Evolutionary conservation across 2,797 vertebrate genomes (phyloP), one percentile per base, ranked within the genome.

Genomic region (Argya squamiceps): DNA sequence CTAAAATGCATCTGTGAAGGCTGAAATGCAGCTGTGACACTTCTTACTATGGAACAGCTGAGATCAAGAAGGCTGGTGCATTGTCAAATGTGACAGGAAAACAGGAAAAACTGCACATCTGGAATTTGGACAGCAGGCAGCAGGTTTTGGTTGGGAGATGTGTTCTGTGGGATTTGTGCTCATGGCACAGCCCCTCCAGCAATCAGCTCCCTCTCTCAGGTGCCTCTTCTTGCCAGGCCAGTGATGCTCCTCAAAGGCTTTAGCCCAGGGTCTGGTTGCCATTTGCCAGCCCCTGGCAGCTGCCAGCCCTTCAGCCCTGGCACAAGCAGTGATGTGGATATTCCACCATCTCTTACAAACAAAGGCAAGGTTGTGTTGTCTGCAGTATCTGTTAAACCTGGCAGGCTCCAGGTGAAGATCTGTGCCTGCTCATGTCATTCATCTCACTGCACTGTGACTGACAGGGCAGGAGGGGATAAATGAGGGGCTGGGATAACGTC

Each of bases 11-110:
- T 84, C 81, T 82, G 84, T 62, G 84, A 62, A 17, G 14, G 12
- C 71, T 76, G 81, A 87, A 82, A 73, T 88, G 46, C 76, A 96
- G 87, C 94, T 96, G 73, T 59, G 82, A 58, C 46, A 73, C 75
- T 91, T 58, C 68, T 26, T 49, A 18, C 70, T 65, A 0, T 11
- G 11, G 64, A 93, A 37, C 85, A 96, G 90, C 85, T 77, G 79
- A 85, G 64, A 78, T 92, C 49, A 58, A 55, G 53, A n/a, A 49
- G 79, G 44, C 68, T 90, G 65, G 26, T 50, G 30, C 17, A 44
- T 52, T 74, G 58, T 73, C 29, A 80, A 23, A 76, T 16, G 60
- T 23, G 37, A 79, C 0, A 6, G 71, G 58, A 46, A 52, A 89
- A 56, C 39, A 75, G 70, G 37, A 73, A 41, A 56, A 73, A 17